A percentile compares a stretch with the other conserved stretches of the same genome.
phyloP scores from a whole-genome alignment of 2,113 vertebrate species.

The Toxostoma redivivum region DNA sequence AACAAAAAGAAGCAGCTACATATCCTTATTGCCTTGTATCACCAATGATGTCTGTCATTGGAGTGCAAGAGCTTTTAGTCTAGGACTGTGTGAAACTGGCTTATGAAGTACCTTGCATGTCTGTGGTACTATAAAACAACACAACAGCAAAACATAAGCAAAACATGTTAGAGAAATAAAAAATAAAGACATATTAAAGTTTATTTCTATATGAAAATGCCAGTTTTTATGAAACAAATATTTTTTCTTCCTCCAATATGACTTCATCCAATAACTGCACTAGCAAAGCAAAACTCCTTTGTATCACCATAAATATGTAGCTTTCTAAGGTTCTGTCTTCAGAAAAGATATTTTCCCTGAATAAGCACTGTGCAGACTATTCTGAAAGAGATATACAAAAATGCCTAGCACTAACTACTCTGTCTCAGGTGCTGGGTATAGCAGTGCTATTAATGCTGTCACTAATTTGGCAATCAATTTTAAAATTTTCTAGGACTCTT shows the following conservation, averaged over 20 bases:
- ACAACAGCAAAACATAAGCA: not conserved
- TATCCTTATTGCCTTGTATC: not conserved
- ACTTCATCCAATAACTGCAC: not conserved
- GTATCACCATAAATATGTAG: not conserved
- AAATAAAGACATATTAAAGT: not conserved
- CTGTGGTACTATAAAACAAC: not conserved
- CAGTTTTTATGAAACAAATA: not conserved
- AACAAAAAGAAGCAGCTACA: not conserved
- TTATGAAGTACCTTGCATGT: not conserved
- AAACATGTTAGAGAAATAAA: not conserved
- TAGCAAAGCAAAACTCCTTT: not conserved
- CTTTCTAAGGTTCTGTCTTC: not conserved
- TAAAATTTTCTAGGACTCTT: not conserved
- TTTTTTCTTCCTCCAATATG: not conserved
- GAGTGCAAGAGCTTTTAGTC: not conserved
- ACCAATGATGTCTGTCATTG: not conserved
- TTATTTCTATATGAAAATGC: not conserved
- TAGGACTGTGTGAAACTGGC: not conserved
- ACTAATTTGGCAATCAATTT: slow-evolving; percentile 4
- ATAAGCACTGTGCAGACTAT: not conserved
- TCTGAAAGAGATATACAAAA: not conserved
- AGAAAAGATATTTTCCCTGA: not conserved
- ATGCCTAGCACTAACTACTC: not conserved
- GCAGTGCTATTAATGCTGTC: not conserved
- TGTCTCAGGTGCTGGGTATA: not conserved